These are phyloP conservation scores for Leucoraja erinaceus DNA, from an alignment of 2,113 vertebrate genomes.

Conservation along the genomic window DNA sequence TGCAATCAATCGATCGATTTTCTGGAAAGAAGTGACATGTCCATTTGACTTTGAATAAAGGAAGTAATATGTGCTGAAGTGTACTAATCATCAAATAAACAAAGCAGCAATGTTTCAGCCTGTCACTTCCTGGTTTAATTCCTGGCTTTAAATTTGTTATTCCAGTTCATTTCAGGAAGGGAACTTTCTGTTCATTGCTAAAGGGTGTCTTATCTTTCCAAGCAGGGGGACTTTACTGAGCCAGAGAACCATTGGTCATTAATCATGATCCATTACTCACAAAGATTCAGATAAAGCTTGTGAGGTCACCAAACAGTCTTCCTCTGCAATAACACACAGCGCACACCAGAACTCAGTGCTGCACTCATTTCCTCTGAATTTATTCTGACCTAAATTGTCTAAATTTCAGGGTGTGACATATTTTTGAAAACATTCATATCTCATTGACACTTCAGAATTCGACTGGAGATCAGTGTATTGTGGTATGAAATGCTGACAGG, in stretches of 20 bases:
- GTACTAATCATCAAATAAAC: constrained; percentile 13
- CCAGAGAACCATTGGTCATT: neutral
- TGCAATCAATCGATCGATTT: neutral
- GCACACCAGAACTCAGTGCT: neutral
- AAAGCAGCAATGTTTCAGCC: neutral
- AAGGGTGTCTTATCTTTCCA: neutral
- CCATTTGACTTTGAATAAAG: constrained; percentile 13
- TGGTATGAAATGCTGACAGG: neutral
- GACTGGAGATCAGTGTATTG: neutral
- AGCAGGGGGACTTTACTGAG: neutral
- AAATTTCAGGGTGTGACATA: neutral
- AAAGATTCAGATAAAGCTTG: constrained; percentile 12
- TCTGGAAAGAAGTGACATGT: neutral
- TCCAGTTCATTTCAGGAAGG: neutral
- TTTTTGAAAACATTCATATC: neutral
- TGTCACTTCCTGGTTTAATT: constrained; percentile 24
- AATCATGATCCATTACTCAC: neutral
- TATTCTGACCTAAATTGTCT: neutral
- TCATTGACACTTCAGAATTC: neutral
- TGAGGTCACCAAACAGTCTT: constrained; percentile 28
- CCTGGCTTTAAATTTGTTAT: neutral
- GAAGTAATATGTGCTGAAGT: neutral
- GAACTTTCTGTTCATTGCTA: constrained; percentile 6
- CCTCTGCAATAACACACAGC: constrained; percentile 11
- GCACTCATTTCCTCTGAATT: neutral